Base-by-base conservation (phyloP, 2,113 vertebrate genomes). In the Thalassoma bifasciatum region DNA sequence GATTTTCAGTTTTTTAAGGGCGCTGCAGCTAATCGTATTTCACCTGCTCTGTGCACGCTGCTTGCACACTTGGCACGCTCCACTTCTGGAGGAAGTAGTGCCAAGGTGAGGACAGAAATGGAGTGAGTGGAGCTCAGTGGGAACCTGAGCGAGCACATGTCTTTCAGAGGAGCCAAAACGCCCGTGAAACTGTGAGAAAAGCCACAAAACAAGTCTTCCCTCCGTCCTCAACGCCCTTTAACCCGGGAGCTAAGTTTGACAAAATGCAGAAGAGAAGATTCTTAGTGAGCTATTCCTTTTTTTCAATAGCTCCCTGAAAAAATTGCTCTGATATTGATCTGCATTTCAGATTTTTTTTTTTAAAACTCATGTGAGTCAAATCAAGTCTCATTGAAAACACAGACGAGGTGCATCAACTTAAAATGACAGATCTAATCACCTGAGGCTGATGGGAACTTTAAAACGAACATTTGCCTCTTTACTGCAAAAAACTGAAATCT, bases 111-210 rank as follows among this genome's bases (percentile, higher is more conserved):
- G 87, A 85, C 81, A 84, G 91, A 92, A 90, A 88, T 78, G 90
- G 90, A 92, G 87, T 85, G 90, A 90, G 89, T 87, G 83, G 89
- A 83, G 86, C 92, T 82, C 92, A 91, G 93, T 89, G 87, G 93
- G 92, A 85, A 80, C 77, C 81, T 23, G 82, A 81, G 87, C 66
- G 71, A 93, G 93, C 93, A 93, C 93, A 93, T 93, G 93, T 93
- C 91, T 90, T 91, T 86, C 79, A 81, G 81, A 88, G 54, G 89
- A 93, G 93, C 91, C 92, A 93, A 92, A 87, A 88, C 50, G 72
- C 72, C 69, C 77, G 49, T 79, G 71, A 81, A 86, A 85, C 69
- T 79, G 85, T 82, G 85, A 83, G 81, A 87, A 82, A 87, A 80
- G 62, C 63, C 72, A 79, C 40, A 72, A 65, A 86, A 75, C 51